Conservation (phyloP, 1,140 invertebrate genomes). For the Pseudoatta argentina region DNA sequence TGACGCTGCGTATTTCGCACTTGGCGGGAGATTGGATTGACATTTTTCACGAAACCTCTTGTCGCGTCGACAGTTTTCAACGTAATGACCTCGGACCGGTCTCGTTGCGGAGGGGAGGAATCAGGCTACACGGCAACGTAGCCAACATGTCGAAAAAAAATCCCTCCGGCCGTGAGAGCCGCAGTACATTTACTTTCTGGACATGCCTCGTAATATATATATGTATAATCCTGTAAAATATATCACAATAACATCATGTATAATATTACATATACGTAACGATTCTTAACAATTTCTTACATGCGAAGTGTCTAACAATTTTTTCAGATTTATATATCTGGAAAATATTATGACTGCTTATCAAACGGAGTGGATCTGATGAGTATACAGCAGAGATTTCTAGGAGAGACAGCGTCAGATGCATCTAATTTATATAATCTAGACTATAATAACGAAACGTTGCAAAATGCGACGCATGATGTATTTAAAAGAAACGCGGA, state of each 20-base stretch:
- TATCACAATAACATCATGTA: background rate
- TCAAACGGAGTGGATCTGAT: slow-evolving; percentile 7
- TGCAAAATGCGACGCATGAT: background rate
- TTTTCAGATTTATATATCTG: slow-evolving; percentile 72
- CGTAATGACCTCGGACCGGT: too few species aligned
- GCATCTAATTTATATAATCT: background rate
- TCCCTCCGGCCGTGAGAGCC: too few species aligned
- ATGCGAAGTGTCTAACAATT: background rate
- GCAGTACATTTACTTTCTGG: too few species aligned
- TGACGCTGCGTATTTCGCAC: too few species aligned
- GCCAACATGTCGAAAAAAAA: too few species aligned
- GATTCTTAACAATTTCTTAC: background rate
- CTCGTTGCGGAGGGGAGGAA: too few species aligned
- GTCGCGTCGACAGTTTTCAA: too few species aligned
- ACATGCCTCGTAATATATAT: too few species aligned
- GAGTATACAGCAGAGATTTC: background rate
- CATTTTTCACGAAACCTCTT: too few species aligned
- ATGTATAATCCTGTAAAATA: too few species aligned
- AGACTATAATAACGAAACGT: background rate
- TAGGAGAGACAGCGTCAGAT: background rate
- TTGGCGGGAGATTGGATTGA: too few species aligned
- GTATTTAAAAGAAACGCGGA: background rate
- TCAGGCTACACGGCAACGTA: too few species aligned
- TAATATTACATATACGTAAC: background rate
- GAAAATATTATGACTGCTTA: slow-evolving; percentile 63